phyloP scores from a whole-genome alignment of 2,113 vertebrate genomes.

The Spea multiplicata region DNA sequence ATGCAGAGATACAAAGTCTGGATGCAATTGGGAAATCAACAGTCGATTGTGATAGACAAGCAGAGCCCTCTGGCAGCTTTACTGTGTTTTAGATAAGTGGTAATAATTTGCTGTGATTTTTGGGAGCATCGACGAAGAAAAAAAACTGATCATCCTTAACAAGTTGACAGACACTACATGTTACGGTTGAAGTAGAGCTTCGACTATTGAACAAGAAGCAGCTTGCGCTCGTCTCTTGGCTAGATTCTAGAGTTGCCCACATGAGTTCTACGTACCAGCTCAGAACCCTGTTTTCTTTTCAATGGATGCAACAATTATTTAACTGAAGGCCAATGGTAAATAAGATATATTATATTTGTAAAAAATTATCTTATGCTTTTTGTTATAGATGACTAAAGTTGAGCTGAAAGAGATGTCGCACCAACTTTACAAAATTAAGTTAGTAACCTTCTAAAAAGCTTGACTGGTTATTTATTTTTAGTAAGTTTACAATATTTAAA shows the following conservation, averaged over 20 bases:
- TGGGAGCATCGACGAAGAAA: not conserved
- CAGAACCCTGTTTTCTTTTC: too few relatives aligned
- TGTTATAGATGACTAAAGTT: too few relatives aligned
- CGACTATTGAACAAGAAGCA: slow-evolving; percentile 1
- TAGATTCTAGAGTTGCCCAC: slow-evolving; percentile 6
- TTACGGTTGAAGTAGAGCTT: slow-evolving; percentile 6
- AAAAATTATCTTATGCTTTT: too few relatives aligned
- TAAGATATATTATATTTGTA: too few relatives aligned
- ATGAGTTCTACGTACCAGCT: too few relatives aligned
- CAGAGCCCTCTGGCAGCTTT: not conserved
- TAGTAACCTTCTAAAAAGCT: too few relatives aligned
- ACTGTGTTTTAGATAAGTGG: not conserved
- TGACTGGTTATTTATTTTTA: too few relatives aligned
- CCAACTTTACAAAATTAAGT: too few relatives aligned
- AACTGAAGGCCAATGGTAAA: too few relatives aligned
- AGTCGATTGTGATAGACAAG: slow-evolving; percentile 11
- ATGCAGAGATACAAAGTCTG: slow-evolving; percentile 18
- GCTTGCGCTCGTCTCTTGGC: slow-evolving; percentile 15
- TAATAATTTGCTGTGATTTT: slow-evolving; percentile 25
- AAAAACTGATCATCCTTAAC: slow-evolving; percentile 22
- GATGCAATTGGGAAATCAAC: slow-evolving; percentile 23
- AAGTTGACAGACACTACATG: slow-evolving; percentile 35
- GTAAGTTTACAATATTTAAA: too few relatives aligned
- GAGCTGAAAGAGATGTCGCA: too few relatives aligned
- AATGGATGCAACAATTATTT: too few relatives aligned